Evolutionary conservation across 2,113 vertebrate genomes (phyloP).

Genomic region (Naja naja): DNA sequence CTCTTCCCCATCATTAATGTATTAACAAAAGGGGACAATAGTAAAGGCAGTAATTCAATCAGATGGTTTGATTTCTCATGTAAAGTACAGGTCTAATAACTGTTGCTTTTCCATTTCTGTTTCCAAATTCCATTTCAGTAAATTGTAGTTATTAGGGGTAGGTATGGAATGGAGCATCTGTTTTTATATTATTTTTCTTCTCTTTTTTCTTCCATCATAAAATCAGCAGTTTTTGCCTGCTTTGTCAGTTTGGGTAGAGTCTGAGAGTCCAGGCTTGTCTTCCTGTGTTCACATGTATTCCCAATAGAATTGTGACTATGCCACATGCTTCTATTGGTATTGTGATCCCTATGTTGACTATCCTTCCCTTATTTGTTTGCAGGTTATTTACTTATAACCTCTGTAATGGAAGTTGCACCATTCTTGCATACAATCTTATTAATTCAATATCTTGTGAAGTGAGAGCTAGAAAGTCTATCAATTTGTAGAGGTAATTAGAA

Average conservation of each 20-base stretch:
- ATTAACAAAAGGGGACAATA: background rate
- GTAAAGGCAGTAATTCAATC: background rate
- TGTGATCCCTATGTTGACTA: background rate
- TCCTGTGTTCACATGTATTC: background rate
- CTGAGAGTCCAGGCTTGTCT: background rate
- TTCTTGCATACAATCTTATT: background rate
- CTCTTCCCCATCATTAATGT: background rate
- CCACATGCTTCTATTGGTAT: background rate
- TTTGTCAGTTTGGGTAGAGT: background rate
- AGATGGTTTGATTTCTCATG: background rate
- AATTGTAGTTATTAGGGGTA: background rate
- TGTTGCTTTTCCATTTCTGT: background rate
- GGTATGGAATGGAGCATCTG: background rate
- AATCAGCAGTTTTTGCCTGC: background rate
- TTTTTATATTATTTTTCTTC: background rate
- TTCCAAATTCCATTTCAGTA: background rate
- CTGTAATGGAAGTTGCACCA: background rate
- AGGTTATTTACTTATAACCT: background rate
- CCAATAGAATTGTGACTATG: background rate
- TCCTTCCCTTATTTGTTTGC: background rate
- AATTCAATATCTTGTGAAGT: background rate
- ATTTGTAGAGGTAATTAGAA: background rate
- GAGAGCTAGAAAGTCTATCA: background rate
- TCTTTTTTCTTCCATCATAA: background rate
- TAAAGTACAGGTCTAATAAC: background rate